Evolutionary conservation across 1,140 invertebrate genomes (phyloP).

Genomic region (Ceratina calcarata): DNA sequence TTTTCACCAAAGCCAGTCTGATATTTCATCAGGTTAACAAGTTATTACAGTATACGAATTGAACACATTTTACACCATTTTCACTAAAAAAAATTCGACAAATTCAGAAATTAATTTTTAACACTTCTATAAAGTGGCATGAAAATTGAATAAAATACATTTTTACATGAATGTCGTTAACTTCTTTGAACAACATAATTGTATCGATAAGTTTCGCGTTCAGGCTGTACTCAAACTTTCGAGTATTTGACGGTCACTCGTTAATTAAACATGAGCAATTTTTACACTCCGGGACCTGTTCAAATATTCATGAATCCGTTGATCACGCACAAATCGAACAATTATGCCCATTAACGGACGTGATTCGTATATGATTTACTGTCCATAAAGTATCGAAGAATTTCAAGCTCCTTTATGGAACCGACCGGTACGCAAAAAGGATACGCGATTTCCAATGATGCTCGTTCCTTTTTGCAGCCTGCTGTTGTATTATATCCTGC

Average conservation of each 20-base stretch:
- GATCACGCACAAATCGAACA: constrained; percentile 7
- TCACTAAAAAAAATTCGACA: too few species aligned
- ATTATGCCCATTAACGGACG: not conserved
- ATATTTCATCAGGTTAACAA: too few species aligned
- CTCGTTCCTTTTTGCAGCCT: not conserved
- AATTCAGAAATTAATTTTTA: too few species aligned
- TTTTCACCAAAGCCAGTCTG: too few species aligned
- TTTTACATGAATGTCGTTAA: too few species aligned
- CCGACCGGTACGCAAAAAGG: not conserved
- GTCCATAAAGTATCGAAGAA: constrained; percentile 6
- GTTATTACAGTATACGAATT: too few species aligned
- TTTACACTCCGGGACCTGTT: not conserved
- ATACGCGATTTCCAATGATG: not conserved
- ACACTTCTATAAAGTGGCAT: too few species aligned
- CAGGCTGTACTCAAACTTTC: not conserved
- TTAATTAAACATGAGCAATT: constrained; percentile 18
- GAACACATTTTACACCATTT: too few species aligned
- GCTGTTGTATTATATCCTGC: too few species aligned
- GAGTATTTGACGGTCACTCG: not conserved
- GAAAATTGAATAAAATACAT: too few species aligned
- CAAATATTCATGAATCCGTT: constrained; percentile 7
- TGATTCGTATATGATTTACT: constrained; percentile 18
- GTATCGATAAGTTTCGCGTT: too few species aligned
- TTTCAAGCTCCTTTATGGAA: not conserved
- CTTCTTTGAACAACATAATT: too few species aligned